Base-by-base conservation (phyloP, 2,888 invertebrate species). In the Drosophila quinaria region DNA sequence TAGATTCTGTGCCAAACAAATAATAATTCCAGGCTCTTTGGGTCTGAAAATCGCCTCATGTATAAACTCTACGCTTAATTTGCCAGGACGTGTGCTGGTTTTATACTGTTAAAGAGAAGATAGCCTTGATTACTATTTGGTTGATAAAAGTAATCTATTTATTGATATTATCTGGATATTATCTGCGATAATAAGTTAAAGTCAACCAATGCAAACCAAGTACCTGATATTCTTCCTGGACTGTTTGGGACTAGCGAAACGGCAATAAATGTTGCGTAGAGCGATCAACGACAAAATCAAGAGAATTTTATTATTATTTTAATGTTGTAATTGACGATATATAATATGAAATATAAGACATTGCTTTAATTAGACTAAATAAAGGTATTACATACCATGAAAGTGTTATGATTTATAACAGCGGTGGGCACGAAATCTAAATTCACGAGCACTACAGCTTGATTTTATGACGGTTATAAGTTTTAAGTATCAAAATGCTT, bases 1-100 rank as follows among this genome's bases (percentile, higher is more conserved):
- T 1, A 77, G 56, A 81, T 94, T 94, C 19, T 74, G 81, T 0
- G 94, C 94, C 0, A 58, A 54, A 75, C 94, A 94, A 47, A 83
- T 89, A 0, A 94, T 82, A 15, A 89, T 87, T 9, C 94, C 94
- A 0, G 94, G 93, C 11, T 90, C 71, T 3, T 81, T 83, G 5
- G 93, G 92, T 15, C 76, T 90, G 22, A 94, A 91, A 64, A 87
- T 89, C 5, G 94, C 75, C 37, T 91, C 91, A 8, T 93, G 93
- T 10, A 90, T 66, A 15, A 64, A 78, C 39, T 92, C 92, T 9
- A 91, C 79, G 19, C 69, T 74, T 2, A 81, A 56, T 9, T 70
- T 52, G 0, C 91, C 91, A 3, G 80, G 72, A 1, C 81, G 66
- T 0, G 81, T 71, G 5, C 76, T 87, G 1, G 81, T 78, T 31